phyloP scores from a whole-genome alignment of 2,797 vertebrate genomes.

The Rhincodon typus region DNA sequence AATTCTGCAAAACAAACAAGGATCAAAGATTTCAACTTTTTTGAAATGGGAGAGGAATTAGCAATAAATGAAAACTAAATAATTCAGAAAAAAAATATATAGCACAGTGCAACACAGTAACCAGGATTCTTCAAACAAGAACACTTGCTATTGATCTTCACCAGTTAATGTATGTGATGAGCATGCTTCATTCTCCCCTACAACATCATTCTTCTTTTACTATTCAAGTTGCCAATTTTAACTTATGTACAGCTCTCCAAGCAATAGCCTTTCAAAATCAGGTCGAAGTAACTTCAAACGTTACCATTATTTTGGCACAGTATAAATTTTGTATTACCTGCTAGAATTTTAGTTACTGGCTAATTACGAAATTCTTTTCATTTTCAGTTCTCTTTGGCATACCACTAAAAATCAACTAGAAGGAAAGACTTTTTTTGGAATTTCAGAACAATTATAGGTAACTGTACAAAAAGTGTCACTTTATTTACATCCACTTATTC shows the following conservation, averaged over 20 bases:
- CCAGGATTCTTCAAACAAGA: background rate
- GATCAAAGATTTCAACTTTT: background rate
- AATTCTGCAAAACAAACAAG: background rate
- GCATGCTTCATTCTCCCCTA: background rate
- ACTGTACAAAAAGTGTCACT: background rate
- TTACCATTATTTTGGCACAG: background rate
- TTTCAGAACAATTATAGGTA: constrained; percentile 12
- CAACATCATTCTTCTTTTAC: background rate
- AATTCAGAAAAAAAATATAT: background rate
- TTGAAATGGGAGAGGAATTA: background rate
- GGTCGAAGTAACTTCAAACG: background rate
- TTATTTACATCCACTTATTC: constrained; percentile 1
- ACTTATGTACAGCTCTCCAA: background rate
- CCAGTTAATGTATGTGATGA: background rate
- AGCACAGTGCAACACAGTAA: background rate
- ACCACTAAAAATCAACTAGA: background rate
- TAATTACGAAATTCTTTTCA: constrained; percentile 6
- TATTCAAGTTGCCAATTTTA: background rate
- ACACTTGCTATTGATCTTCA: background rate
- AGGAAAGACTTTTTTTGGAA: background rate
- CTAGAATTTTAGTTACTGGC: background rate
- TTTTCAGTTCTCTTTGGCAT: background rate
- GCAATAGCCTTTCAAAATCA: background rate
- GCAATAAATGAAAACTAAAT: background rate
- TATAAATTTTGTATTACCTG: background rate